Evolutionary conservation across 2,797 vertebrate genomes (phyloP), one percentile per base, ranked within the genome.

Genomic region (Sebastes glaucus): DNA sequence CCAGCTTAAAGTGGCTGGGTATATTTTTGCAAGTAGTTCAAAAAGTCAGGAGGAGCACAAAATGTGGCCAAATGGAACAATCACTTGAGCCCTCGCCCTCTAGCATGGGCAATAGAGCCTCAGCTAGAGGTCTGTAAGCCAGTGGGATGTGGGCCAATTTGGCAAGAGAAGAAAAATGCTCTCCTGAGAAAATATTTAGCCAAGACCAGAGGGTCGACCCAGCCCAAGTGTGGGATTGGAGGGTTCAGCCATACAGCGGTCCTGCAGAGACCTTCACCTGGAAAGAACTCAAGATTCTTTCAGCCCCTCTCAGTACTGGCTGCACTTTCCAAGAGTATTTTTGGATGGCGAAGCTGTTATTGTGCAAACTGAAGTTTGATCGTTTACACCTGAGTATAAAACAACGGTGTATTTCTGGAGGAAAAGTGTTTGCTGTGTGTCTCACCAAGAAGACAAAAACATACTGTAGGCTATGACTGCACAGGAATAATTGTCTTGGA

Each of bases 151-250:
- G 67, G 71, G 65, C 84, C 74, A 83, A 78, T 77, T 83, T 78
- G 82, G 87, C 60, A 30, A 49, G 64, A 81, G 69, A 73, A 59
- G 46, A 75, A 89, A 61, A 82, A 84, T 69, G 13, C 62, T 84
- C 83, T 76, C 52, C 78, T 82, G 80, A 82, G 74, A 90, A 90
- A 93, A 90, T 85, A 88, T 89, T 88, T 90, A 79, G 83, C 84
- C 73, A 82, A 82, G 74, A 76, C 56, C 55, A 49, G 55, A 80
- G 74, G 75, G 70, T 70, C 8, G 28, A 83, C 67, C 46, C 57
- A 64, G 70, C 64, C 80, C 57, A 16, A 80, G 66, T 65, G 71
- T 78, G 80, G 71, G 74, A 86, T 70, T 70, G 59, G 42, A 85
- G 73, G 65, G 74, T 78, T 80, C 52, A 72, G 73, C 49, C 42